Evolutionary conservation across 2,797 vertebrate genomes (phyloP).

Genomic region (Cetoscarus ocellatus): DNA sequence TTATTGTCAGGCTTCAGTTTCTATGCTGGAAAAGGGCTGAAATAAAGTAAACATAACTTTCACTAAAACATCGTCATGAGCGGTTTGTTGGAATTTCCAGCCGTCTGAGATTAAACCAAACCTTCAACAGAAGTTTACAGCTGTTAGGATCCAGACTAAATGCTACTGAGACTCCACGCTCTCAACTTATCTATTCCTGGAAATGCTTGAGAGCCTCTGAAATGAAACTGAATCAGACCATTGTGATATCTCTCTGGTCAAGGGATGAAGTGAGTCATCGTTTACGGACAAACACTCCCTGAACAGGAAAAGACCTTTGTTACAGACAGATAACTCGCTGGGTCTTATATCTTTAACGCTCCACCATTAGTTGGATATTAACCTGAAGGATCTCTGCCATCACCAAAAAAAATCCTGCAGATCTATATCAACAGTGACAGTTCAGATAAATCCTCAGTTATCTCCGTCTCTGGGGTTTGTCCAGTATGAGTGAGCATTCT

Average conservation of each 20-base stretch:
- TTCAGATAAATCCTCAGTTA: constrained; percentile 46
- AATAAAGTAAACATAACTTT: too few species aligned
- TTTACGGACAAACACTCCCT: constrained; percentile 54
- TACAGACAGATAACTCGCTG: constrained; percentile 39
- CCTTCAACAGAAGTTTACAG: constrained; percentile 6
- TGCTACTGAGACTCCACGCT: constrained; percentile 13
- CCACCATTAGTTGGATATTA: constrained; percentile 56
- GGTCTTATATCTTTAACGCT: constrained; percentile 50
- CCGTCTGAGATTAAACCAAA: background rate
- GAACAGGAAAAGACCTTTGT: constrained; percentile 52
- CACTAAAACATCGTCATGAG: too few species aligned
- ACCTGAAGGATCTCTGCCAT: constrained; percentile 28
- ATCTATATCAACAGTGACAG: constrained; percentile 57
- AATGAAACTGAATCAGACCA: constrained; percentile 56
- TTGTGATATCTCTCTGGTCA: constrained; percentile 50
- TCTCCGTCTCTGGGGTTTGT: constrained; percentile 41
- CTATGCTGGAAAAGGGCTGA: too few species aligned
- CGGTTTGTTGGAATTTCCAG: too few species aligned
- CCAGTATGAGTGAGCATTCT: constrained; percentile 40
- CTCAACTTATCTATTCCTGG: constrained; percentile 48
- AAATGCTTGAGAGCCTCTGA: constrained; percentile 56
- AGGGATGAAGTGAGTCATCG: constrained; percentile 69
- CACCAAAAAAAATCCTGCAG: constrained; percentile 17
- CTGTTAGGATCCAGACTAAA: constrained; percentile 11
- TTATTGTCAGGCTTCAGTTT: too few species aligned